Conservation (phyloP, 1,140 invertebrate genomes). For the Grapholita molesta region DNA sequence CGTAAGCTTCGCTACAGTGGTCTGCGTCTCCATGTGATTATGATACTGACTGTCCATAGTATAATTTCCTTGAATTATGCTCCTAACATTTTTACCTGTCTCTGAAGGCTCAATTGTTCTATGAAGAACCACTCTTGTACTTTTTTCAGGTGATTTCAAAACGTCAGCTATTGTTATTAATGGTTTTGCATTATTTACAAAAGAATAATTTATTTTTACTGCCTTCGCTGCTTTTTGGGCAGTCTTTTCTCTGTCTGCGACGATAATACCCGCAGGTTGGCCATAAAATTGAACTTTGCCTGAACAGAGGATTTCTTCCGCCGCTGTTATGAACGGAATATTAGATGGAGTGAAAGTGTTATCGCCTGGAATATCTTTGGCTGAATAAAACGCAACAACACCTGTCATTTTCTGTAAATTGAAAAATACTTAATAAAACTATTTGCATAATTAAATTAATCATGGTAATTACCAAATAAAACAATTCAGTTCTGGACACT, state of each 20-base stretch:
- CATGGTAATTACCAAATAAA: no score
- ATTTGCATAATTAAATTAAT: no score
- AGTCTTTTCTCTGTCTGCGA: slow-evolving; percentile 79
- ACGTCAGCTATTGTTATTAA: slow-evolving; percentile 31
- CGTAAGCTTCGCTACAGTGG: slow-evolving; percentile 77
- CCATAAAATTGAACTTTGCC: slow-evolving; percentile 79
- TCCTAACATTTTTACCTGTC: slow-evolving; percentile 33
- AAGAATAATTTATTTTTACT: slow-evolving; percentile 59
- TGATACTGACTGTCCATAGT: slow-evolving; percentile 40
- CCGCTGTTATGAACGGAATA: slow-evolving; percentile 35
- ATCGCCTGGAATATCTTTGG: slow-evolving; percentile 83
- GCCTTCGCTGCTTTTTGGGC: slow-evolving; percentile 80
- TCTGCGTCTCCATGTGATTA: slow-evolving; percentile 75
- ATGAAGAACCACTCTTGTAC: slow-evolving; percentile 23
- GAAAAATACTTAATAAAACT: no score
- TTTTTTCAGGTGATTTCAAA: slow-evolving; percentile 29
- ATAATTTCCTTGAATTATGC: slow-evolving; percentile 34
- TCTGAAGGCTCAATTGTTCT: slow-evolving; percentile 23
- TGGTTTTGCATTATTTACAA: slow-evolving; percentile 22
- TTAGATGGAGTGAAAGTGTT: slow-evolving; percentile 62
- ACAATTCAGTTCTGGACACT: no score
- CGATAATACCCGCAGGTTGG: slow-evolving; percentile 84
- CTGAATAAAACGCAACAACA: slow-evolving; percentile 81
- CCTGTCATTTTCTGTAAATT: slow-evolving; percentile 78
- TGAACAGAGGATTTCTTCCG: slow-evolving; percentile 72